Evolutionary conservation across 2,888 invertebrate genomes (phyloP).

Genomic region (Neoscelio sp.): DNA sequence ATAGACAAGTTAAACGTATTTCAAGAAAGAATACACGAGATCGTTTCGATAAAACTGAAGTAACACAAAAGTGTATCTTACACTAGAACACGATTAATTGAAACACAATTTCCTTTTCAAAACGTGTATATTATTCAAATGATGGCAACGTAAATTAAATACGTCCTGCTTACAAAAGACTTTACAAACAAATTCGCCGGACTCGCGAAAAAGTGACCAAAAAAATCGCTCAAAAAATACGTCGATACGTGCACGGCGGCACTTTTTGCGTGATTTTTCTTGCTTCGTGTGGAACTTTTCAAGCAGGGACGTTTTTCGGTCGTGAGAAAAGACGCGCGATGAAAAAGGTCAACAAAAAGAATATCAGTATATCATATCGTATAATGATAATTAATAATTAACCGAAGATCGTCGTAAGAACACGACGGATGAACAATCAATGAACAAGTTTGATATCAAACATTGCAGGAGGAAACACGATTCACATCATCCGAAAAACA

Average conservation of each 20-base stretch:
- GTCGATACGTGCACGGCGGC: neutral
- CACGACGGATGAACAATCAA: neutral
- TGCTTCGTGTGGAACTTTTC: neutral
- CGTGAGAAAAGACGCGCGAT: neutral
- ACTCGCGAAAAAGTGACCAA: neutral
- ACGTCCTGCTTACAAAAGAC: conserved; percentile 2
- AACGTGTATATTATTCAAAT: conserved; percentile 16
- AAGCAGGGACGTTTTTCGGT: conserved; percentile 4
- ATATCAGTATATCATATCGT: neutral
- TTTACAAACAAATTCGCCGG: neutral
- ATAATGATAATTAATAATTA: neutral
- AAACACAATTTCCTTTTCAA: neutral
- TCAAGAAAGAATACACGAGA: no score
- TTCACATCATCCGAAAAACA: neutral
- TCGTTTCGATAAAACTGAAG: no score
- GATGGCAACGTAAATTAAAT: conserved; percentile 3
- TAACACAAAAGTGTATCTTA: no score
- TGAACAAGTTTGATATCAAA: conserved; percentile 1
- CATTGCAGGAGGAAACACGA: neutral
- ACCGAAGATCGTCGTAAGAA: neutral
- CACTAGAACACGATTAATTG: no score
- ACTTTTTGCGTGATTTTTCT: conserved; percentile 1
- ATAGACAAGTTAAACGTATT: no score
- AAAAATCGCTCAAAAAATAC: neutral
- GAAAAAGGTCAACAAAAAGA: conserved; percentile 1